A percentile compares a stretch with the other conserved stretches of the same genome.
Evolutionary conservation across 2,888 invertebrate species (phyloP).

Genomic region (Seira sanloemensis): DNA sequence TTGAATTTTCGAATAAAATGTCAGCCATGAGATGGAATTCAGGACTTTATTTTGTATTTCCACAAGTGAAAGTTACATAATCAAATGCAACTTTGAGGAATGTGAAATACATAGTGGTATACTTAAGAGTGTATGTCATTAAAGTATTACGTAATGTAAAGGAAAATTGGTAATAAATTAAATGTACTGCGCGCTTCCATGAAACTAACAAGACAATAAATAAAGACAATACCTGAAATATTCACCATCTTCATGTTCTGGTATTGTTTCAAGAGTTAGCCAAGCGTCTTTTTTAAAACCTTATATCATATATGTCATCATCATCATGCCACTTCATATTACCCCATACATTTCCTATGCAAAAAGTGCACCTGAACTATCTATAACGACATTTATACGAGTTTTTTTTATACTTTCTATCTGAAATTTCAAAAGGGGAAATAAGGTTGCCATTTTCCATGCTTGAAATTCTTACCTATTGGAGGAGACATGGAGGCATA

Average conservation of each 20-base stretch:
- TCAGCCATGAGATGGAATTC: too few relatives aligned
- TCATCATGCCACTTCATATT: too few relatives aligned
- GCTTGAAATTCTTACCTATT: conserved; percentile 64
- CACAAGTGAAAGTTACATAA: too few relatives aligned
- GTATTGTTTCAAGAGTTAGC: conserved; percentile 52
- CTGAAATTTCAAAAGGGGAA: background rate
- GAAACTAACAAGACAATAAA: conserved; percentile 72
- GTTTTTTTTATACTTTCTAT: background rate
- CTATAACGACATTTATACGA: background rate
- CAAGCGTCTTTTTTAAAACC: background rate
- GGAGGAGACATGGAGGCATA: conserved; percentile 86
- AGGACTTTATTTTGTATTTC: too few relatives aligned
- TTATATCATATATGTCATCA: background rate
- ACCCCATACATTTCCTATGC: too few relatives aligned
- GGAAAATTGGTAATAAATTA: conserved; percentile 20
- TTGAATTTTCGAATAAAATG: too few relatives aligned
- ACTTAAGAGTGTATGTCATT: too few relatives aligned
- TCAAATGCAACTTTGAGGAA: too few relatives aligned
- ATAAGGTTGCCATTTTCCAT: too few relatives aligned
- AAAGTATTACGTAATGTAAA: conserved; percentile 14
- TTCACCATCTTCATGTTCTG: conserved; percentile 55
- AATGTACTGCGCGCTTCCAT: conserved; percentile 70
- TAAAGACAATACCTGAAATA: conserved; percentile 69
- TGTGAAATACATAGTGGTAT: too few relatives aligned
- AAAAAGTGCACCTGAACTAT: background rate